Evolutionary conservation across 92 coral and sea anemone species (phyloP).

Genomic region (Isaurus tuberculatus): DNA sequence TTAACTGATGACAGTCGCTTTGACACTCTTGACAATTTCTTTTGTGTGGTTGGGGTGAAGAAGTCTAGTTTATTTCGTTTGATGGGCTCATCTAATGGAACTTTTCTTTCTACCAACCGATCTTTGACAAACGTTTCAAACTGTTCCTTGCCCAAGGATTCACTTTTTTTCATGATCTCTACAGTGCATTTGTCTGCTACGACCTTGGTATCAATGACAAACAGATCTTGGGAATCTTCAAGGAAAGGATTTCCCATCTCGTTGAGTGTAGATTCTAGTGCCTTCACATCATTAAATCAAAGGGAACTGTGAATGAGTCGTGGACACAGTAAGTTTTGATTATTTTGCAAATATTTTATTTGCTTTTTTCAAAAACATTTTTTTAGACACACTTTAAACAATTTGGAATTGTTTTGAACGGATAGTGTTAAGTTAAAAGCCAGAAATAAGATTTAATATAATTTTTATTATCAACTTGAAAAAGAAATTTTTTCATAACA

Average conservation of each 20-base stretch:
- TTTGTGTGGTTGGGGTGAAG: conserved; percentile 20
- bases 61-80: conserved; percentile 29
- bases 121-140: conserved; percentile 36
- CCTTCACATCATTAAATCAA: conserved; percentile 16
- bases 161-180: conserved; percentile 17
- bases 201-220: conserved; percentile 13
- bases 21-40: conserved; percentile 25
- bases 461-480: no score
- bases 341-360: no score
- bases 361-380: no score
- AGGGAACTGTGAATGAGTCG: no score
- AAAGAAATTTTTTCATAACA: no score
- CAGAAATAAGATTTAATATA: no score
- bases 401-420: no score
- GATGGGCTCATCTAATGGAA: conserved; percentile 29
- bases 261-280: conserved; percentile 16
- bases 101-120: conserved; percentile 19
- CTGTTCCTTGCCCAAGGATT: conserved; percentile 36
- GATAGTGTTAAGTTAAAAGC: no score
- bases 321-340: no score
- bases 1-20: conserved; percentile 13
- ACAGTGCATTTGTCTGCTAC: conserved; percentile 27
- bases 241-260: conserved; percentile 17
- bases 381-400: no score
- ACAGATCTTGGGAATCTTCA: conserved; percentile 16